Evolutionary conservation across 1,140 invertebrate genomes (phyloP).

Genomic region (Zaprionus davidi): DNA sequence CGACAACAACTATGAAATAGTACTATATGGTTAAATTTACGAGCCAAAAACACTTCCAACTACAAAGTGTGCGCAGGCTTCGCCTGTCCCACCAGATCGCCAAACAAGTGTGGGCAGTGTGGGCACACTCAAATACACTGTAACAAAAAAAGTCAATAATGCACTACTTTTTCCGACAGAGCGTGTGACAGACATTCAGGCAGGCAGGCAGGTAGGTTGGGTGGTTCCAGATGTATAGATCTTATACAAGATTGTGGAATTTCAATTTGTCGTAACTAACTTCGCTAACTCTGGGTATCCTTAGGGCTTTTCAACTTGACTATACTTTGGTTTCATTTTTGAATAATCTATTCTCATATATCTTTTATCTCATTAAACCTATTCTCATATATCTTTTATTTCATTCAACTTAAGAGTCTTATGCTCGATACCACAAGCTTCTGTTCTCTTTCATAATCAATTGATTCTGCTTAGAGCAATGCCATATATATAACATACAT

Average conservation of each 20-base stretch:
- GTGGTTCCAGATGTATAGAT: neutral
- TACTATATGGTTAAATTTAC: constrained; percentile 65
- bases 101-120: constrained; percentile 14
- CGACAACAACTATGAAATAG: constrained; percentile 47
- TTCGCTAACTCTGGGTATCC: neutral
- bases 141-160: constrained; percentile 4
- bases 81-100: constrained; percentile 5
- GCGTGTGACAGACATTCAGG: neutral
- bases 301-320: no score
- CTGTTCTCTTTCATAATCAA: no score
- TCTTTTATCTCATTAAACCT: no score
- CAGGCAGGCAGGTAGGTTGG: neutral
- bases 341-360: no score
- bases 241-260: neutral
- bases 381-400: no score
- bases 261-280: neutral
- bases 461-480: no score
- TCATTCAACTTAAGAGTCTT: no score
- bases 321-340: no score
- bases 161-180: neutral
- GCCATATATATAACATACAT: no score
- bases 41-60: constrained; percentile 69
- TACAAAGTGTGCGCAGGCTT: constrained; percentile 55
- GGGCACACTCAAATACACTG: constrained; percentile 1
- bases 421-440: no score